Evolutionary conservation across 2,797 vertebrate genomes (phyloP).

Genomic region (Euthynnus affinis): DNA sequence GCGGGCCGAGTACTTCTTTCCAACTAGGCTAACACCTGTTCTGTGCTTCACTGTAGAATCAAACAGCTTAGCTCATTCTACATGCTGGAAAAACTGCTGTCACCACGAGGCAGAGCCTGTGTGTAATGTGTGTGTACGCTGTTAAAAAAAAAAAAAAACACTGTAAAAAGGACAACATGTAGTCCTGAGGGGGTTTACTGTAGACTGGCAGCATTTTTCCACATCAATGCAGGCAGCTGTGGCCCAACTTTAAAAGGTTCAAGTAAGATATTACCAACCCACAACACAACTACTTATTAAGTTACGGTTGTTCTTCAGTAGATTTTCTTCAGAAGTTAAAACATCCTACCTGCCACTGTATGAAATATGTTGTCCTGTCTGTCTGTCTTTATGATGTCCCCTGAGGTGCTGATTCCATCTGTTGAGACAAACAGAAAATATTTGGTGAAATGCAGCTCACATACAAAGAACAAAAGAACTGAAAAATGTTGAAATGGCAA

Average conservation of each 20-base stretch:
- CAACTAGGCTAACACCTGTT: slow-evolving; percentile 79
- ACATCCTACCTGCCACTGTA: slow-evolving; percentile 70
- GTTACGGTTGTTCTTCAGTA: slow-evolving; percentile 12
- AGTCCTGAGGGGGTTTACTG: slow-evolving; percentile 34
- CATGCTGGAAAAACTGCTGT: slow-evolving; percentile 72
- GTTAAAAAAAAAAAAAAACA: slow-evolving; percentile 36
- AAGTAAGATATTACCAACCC: slow-evolving; percentile 31
- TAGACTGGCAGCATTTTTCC: slow-evolving; percentile 64
- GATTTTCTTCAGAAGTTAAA: slow-evolving; percentile 28
- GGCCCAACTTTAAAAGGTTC: slow-evolving; percentile 37
- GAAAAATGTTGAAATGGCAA: neutral
- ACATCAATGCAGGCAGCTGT: slow-evolving; percentile 39
- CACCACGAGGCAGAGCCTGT: slow-evolving; percentile 46
- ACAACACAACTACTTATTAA: slow-evolving; percentile 45
- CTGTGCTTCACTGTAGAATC: slow-evolving; percentile 64
- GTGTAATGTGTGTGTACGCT: slow-evolving; percentile 36
- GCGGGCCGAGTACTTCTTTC: slow-evolving; percentile 29
- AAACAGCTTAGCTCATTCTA: slow-evolving; percentile 62
- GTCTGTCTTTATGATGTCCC: slow-evolving; percentile 68
- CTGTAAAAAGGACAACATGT: slow-evolving; percentile 61
- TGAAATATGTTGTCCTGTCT: slow-evolving; percentile 53
- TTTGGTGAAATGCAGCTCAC: neutral
- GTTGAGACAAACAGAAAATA: slow-evolving; percentile 52
- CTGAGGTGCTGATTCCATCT: slow-evolving; percentile 80
- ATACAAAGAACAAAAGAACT: neutral